Percentiles rank a stretch among this genome's conserved stretches.
These are phyloP conservation scores for Eriocheir sinensis DNA, from an alignment of 1,140 invertebrate genomes.

Conservation along the genomic window DNA sequence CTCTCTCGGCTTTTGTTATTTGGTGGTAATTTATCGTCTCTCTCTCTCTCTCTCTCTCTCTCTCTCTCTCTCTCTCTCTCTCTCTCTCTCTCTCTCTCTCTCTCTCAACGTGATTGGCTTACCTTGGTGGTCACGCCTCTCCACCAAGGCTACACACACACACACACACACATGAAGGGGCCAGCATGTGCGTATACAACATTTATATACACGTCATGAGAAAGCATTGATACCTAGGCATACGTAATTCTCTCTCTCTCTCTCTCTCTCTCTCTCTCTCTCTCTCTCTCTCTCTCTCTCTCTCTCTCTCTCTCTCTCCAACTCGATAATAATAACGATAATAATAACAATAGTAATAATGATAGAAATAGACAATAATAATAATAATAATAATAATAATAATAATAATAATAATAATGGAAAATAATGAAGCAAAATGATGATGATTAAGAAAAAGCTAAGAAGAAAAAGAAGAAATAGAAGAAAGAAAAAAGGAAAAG, in stretches of 20 bases:
- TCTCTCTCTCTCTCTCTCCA: not conserved
- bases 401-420: too few relatives aligned
- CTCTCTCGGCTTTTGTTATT: not conserved
- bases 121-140: conserved; percentile 23
- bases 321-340: not conserved
- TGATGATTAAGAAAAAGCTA: too few relatives aligned
- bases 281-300: not conserved
- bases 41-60: not conserved
- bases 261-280: not conserved
- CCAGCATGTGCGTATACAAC: not conserved
- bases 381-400: too few relatives aligned
- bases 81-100: conserved; percentile 32
- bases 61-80: not conserved
- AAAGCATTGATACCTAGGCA: not conserved
- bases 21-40: not conserved
- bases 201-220: not conserved
- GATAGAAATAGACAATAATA: too few relatives aligned
- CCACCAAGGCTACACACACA: not conserved
- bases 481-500: too few relatives aligned
- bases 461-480: too few relatives aligned
- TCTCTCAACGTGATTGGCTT: not conserved
- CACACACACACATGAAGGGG: not conserved
- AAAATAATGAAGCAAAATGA: too few relatives aligned
- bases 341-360: not conserved
- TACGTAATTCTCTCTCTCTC: not conserved